phyloP scores from a whole-genome alignment of 2,113 vertebrate genomes.

The Myrmophylax atrothorax region DNA sequence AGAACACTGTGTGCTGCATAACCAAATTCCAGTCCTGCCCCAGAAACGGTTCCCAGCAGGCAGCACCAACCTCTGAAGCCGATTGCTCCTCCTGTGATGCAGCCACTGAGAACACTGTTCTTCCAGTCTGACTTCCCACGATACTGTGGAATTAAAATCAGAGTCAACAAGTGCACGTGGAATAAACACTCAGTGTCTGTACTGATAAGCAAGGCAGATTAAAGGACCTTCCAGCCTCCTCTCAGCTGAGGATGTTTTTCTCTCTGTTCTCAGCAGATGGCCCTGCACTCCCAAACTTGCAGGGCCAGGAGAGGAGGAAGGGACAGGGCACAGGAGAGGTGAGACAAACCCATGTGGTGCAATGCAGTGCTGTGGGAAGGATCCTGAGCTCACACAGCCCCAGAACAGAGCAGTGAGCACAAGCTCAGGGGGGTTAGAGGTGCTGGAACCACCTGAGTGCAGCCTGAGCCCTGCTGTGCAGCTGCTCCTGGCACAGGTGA shows the following conservation, averaged over 20 bases:
- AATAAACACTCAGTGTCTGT: neutral
- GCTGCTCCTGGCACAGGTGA: neutral
- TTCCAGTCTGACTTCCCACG: conserved; percentile 96
- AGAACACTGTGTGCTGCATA: neutral
- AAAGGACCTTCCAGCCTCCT: neutral
- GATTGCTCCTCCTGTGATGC: conserved; percentile 93
- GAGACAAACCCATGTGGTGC: neutral
- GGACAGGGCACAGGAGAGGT: neutral
- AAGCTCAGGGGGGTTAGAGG: neutral
- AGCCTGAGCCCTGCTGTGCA: neutral
- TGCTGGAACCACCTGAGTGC: neutral
- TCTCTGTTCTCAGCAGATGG: conserved; percentile 53
- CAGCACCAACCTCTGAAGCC: conserved; percentile 88
- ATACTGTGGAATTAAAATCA: conserved; percentile 76
- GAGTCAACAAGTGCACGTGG: neutral
- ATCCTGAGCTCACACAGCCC: neutral
- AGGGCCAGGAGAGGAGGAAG: neutral
- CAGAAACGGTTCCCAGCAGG: neutral
- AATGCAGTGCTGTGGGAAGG: neutral
- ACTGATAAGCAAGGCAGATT: neutral
- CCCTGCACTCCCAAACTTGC: neutral
- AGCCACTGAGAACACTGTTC: conserved; percentile 94
- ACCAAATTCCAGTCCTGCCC: neutral
- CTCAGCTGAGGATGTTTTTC: conserved; percentile 21
- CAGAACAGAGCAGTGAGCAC: neutral